Percentiles rank a stretch among this genome's conserved stretches.
These are phyloP conservation scores for Achroia grisella DNA, from an alignment of 1,140 invertebrate species.

Conservation along the genomic window DNA sequence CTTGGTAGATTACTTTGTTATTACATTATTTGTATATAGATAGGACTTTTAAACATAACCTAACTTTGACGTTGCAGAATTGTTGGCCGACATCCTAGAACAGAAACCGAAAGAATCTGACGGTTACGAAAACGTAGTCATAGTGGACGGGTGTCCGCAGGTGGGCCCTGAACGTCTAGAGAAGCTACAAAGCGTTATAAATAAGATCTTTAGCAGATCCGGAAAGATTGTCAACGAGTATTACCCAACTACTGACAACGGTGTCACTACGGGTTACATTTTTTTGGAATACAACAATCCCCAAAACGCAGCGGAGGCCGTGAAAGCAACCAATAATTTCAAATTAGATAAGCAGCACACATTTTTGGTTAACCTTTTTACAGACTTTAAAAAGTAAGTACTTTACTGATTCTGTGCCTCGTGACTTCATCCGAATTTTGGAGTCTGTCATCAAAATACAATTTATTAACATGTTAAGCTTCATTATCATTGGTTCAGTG, in stretches of 20 bases:
- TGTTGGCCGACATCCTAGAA: slow-evolving; percentile 89
- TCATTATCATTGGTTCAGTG: too few species aligned
- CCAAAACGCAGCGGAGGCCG: slow-evolving; percentile 88
- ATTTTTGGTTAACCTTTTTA: slow-evolving; percentile 96
- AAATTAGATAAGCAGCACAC: slow-evolving; percentile 98
- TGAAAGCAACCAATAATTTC: slow-evolving; percentile 91
- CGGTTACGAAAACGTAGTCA: slow-evolving; percentile 95
- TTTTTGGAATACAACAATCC: slow-evolving; percentile 94
- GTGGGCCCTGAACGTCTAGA: slow-evolving; percentile 93
- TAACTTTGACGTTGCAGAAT: slow-evolving; percentile 81
- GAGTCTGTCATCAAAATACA: too few species aligned
- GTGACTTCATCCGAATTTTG: too few species aligned
- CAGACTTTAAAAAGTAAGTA: slow-evolving; percentile 94
- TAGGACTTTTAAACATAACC: slow-evolving; percentile 42
- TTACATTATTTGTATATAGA: slow-evolving; percentile 9
- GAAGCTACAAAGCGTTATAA: slow-evolving; percentile 94
- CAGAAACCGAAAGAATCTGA: slow-evolving; percentile 94
- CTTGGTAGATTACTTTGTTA: slow-evolving; percentile 2
- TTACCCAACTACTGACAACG: slow-evolving; percentile 88
- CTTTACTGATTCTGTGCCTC: not conserved
- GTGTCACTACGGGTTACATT: slow-evolving; percentile 94
- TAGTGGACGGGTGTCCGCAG: slow-evolving; percentile 96
- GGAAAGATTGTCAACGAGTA: slow-evolving; percentile 93
- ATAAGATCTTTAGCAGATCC: slow-evolving; percentile 94
- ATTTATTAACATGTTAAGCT: too few species aligned